Evolutionary conservation across 2,797 vertebrate genomes (phyloP), one percentile per base, ranked within the genome.

Genomic region (Lateolabrax maculatus): DNA sequence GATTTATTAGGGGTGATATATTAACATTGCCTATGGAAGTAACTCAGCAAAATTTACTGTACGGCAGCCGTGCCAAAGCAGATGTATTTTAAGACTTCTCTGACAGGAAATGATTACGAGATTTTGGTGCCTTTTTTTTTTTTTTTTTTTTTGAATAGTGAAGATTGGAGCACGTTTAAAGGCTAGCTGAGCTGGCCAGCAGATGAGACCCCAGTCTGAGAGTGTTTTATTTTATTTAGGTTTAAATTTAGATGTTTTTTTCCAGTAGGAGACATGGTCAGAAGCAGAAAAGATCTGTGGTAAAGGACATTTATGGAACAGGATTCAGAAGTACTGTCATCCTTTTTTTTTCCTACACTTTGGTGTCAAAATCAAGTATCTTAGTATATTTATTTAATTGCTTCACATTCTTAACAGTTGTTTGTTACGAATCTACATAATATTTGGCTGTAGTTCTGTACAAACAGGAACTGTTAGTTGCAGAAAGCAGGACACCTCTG

Each of bases 381-480:
- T n/a, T n/a, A n/a, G n/a, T n/a, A 51, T 93, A 91, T 93, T 93
- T 91, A 94, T 94, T 94, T 75, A 79, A 83, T 60, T 74, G 48
- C 77, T 76, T 90, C 56, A 76, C 58, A 67, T 81, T 85, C 79
- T 77, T 77, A 84, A 80, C 83, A 75, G 81, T 74, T 46, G 49
- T 87, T 87, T 83, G 67, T 85, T 71, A 80, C 90, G 56, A 79
- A 80, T 90, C 84, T 79, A 64, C 77, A 62, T 79, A 57, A 48
- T 87, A 69, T 72, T 72, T 84, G 81, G 76, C 75, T 52, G 75
- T 68, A 62, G 71, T 85, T 81, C 71, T 79, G 78, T 76, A 71
- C 79, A 69, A 65, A 74, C 55, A 34, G 79, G 61, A 76, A 65
- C 72, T 84, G 31, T 58, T 56, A 7, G 55, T 65, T 57, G 58